phyloP scores from a whole-genome alignment of 2,113 vertebrate species.

The Cyanoderma ruficeps region DNA sequence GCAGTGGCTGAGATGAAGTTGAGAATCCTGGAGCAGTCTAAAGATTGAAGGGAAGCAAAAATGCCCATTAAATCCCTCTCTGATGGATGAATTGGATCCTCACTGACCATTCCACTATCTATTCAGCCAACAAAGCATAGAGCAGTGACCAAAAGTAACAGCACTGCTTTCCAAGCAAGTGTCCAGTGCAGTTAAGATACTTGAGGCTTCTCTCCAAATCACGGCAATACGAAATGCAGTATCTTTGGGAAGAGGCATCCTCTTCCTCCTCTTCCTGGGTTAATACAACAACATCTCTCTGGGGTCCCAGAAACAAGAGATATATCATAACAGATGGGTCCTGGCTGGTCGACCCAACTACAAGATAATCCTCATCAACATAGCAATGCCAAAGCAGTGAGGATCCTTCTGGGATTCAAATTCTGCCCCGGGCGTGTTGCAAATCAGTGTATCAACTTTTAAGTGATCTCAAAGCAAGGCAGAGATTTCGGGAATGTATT shows the following conservation, averaged over 20 bases:
- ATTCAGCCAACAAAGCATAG: background rate
- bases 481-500: background rate
- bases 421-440: background rate
- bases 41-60: background rate
- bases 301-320: background rate
- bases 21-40: background rate
- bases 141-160: background rate
- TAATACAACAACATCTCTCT: background rate
- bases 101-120: background rate
- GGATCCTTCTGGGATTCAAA: background rate
- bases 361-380: background rate
- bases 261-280: background rate
- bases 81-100: background rate
- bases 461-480: background rate
- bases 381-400: background rate
- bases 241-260: background rate
- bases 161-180: background rate
- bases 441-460: background rate
- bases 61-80: background rate
- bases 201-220: background rate
- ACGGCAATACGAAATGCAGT: rapidly evolving
- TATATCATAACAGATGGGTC: background rate
- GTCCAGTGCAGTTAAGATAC: background rate
- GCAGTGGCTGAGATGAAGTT: background rate
- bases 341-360: background rate